Evolutionary conservation across 2,888 invertebrate genomes (phyloP), one percentile per base, ranked within the genome.

Genomic region (Cryptophagus acutangulus): DNA sequence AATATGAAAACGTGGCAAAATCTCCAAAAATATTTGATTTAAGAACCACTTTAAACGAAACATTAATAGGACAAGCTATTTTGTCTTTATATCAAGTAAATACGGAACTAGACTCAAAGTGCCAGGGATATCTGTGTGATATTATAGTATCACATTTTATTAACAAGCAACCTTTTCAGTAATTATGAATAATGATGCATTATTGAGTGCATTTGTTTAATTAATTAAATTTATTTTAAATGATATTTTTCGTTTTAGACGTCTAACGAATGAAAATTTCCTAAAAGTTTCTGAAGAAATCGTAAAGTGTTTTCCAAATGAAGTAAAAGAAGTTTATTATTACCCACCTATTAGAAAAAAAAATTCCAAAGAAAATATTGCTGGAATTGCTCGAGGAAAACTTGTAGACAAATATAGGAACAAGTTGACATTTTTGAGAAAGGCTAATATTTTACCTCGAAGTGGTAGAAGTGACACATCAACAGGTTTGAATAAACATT

Each of bases 361-460:
- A 9, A 8, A n/a, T 25, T 40, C 40, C 13, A 6, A 35, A 38
- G 20, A 24, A 17, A 33, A 20, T 33, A 41, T 33, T 17, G 37
- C 33, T 15, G 33, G 33, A 20, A 17, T 38, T 1, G 41, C 41
- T 5, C 30, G 38, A 18, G 41, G 41, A 18, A 41, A 41, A 14
- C 26, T 41, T 9, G 38, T 41, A 2, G 41, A 41, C 25, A 38
- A 38, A 29, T 41, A 41, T 30, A 28, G 33, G 9, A 41, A 41
- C 16, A 38, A 16, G 25, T 5, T 36, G 18, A 38, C 38, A 2
- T 36, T 36, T 17, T 12, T 41, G 10, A 17, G 41, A 9, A 12
- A 38, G 33, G 5, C 41, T 3, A 31, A 28, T 5, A 8, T 41
- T 12, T 25, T 42, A 33, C 31, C 33, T 36, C 36, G n/a, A 31